A percentile compares a stretch with the other conserved stretches of the same genome.
These are phyloP conservation scores for Sminthopsis crassicaudata DNA, from an alignment of 2,113 vertebrate species.

Conservation along the genomic window DNA sequence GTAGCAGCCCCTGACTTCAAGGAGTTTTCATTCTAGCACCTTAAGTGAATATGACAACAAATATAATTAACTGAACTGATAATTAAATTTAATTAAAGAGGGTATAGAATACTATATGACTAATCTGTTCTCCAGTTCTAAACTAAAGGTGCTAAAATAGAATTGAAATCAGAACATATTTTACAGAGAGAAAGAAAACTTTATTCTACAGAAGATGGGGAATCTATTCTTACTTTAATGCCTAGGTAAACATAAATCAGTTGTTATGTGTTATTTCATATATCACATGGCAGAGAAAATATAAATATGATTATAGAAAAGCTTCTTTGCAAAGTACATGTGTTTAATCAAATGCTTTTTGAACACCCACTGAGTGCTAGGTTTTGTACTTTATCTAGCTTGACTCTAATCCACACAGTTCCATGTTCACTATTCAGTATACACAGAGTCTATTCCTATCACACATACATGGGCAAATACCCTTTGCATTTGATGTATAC, in stretches of 20 bases:
- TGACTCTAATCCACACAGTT: neutral
- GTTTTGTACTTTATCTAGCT: neutral
- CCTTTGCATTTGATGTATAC: neutral
- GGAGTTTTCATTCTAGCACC: neutral
- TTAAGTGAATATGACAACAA: neutral
- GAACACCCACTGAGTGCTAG: neutral
- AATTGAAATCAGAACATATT: conserved; percentile 5
- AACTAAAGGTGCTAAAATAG: neutral
- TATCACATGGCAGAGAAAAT: neutral
- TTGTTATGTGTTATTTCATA: neutral
- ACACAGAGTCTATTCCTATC: neutral
- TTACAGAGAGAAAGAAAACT: neutral
- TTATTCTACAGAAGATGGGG: neutral
- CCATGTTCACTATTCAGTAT: neutral
- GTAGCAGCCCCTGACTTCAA: neutral
- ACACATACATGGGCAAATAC: neutral
- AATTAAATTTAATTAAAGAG: neutral
- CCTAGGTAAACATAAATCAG: neutral
- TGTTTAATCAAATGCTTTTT: conserved; percentile 3
- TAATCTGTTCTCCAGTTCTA: neutral
- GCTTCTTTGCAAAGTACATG: neutral
- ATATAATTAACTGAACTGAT: neutral
- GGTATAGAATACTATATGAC: neutral
- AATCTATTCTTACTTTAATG: neutral
- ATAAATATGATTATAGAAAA: neutral